Percentiles rank a stretch among this genome's conserved stretches.
phyloP scores from a whole-genome alignment of 2,113 vertebrate species.

The Dasyurus viverrinus region DNA sequence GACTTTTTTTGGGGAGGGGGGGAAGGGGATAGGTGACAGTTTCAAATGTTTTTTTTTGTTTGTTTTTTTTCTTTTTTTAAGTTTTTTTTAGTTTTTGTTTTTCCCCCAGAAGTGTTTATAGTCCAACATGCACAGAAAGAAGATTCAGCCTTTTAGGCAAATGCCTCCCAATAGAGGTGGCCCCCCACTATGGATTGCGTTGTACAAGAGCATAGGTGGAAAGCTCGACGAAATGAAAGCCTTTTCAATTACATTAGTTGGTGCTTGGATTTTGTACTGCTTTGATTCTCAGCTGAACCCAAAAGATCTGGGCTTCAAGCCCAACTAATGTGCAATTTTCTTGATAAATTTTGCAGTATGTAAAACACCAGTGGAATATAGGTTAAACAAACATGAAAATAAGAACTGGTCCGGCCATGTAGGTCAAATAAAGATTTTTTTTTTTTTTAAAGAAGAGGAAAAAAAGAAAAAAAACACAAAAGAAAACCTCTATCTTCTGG shows the following conservation, averaged over 20 bases:
- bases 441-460: conserved; percentile 71
- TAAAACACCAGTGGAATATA: conserved; percentile 90
- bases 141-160: conserved; percentile 46
- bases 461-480: conserved; percentile 79
- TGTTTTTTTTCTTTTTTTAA: not conserved
- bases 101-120: conserved; percentile 31
- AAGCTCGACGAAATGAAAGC: conserved; percentile 75
- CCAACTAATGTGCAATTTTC: conserved; percentile 78
- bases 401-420: conserved; percentile 96
- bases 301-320: conserved; percentile 60
- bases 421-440: conserved; percentile 89
- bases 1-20: conserved; percentile 35
- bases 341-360: conserved; percentile 80
- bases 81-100: not conserved
- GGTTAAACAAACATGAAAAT: conserved; percentile 88
- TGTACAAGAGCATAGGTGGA: conserved; percentile 76
- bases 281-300: conserved; percentile 70
- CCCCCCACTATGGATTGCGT: conserved; percentile 4
- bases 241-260: conserved; percentile 57
- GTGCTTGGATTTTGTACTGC: conserved; percentile 60
- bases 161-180: conserved; percentile 26
- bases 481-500: conserved; percentile 86
- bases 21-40: conserved; percentile 42
- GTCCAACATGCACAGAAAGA: conserved; percentile 49
- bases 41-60: not conserved